phyloP scores from a whole-genome alignment of 2,113 vertebrate genomes.

The Orthonyx spaldingii region DNA sequence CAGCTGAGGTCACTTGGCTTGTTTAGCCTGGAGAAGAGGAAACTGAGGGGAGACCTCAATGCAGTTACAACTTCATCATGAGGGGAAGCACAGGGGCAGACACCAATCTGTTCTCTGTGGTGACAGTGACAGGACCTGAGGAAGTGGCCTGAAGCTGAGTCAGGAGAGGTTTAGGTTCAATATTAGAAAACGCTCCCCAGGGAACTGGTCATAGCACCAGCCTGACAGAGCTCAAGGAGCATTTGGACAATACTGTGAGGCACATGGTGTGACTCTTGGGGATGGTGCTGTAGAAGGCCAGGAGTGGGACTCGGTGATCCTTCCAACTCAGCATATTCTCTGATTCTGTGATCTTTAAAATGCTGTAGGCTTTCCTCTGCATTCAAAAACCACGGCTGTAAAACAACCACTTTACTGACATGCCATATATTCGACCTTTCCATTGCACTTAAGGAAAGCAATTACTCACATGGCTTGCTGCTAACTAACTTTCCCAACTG shows the following conservation, averaged over 20 bases:
- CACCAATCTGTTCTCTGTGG: background rate
- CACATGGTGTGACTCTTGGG: background rate
- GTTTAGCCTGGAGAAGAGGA: background rate
- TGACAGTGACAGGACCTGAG: background rate
- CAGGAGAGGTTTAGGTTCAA: background rate
- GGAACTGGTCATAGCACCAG: background rate
- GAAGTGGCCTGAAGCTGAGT: background rate
- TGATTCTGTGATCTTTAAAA: background rate
- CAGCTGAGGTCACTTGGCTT: background rate
- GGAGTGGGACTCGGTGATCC: background rate
- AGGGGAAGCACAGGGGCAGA: background rate
- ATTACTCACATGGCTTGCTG: conserved; percentile 71
- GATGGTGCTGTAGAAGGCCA: background rate
- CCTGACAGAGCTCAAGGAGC: background rate
- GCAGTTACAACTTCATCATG: background rate
- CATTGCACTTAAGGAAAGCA: background rate
- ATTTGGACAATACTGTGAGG: background rate
- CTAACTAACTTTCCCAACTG: conserved; percentile 52
- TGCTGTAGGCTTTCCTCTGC: background rate
- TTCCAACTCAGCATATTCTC: background rate
- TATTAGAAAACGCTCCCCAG: background rate
- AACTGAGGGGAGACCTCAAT: background rate
- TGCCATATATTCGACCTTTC: background rate
- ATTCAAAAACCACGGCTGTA: background rate
- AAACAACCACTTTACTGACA: background rate